Evolutionary conservation across 2,113 vertebrate genomes (phyloP), one percentile per base, ranked within the genome.

Genomic region (Pogonocichla stellata): DNA sequence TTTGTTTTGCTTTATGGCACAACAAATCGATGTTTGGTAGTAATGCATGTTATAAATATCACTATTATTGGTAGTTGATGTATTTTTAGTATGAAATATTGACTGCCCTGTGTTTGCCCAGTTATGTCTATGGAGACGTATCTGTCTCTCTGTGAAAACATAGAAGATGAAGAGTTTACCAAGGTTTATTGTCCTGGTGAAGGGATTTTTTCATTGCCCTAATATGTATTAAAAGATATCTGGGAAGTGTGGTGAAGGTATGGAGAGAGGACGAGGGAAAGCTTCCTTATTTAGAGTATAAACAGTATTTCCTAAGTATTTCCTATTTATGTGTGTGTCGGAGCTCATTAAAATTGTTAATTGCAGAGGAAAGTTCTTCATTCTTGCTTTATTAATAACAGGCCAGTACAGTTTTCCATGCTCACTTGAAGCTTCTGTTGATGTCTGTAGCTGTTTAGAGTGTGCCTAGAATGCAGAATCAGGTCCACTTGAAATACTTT

Each of bases 291-390:
- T 97, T 97, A 96, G 95, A 88, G 91, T 83, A 73, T 73, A 82
- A 70, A 38, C 53, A 67, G 23, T 72, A 60, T 90, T 97, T 87
- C 78, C 57, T 78, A 86, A 85, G 83, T 81, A 77, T 78, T 65
- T 45, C 43, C 43, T 54, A 60, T 95, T 96, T 75, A 91, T 12
- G 5, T 95, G 48, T 88, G 45, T 92, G 38, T 86, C 11, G 36
- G 84, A 96, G 92, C 94, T 96, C 85, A 87, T 97, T 95, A 97
- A 95, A 96, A 95, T 95, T 87, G 81, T 97, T 94, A 97, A 96
- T 96, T 97, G 70, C 67, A 91, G 71, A 90, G 80, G 62, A 87
- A 92, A 96, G 80, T 75, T 96, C 77, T 74, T 80, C 34, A 91
- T 83, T 94, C 34, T 70, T 93, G 78, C 84, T 95, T 95, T 95